Evolutionary conservation across 2,113 vertebrate species (phyloP).

Genomic region (Cairina moschata): DNA sequence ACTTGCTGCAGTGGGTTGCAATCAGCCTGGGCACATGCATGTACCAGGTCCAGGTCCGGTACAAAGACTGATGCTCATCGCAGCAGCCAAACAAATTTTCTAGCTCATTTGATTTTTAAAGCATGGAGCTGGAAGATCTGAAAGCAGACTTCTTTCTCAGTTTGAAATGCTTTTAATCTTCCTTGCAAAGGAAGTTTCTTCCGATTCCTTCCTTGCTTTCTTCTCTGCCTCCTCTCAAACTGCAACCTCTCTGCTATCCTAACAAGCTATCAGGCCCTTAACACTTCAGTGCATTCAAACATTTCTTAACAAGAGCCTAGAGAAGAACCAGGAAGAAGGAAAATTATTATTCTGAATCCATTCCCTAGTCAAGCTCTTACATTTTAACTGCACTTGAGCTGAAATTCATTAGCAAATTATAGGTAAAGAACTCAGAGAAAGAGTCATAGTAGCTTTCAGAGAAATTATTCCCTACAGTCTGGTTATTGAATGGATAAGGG

Average conservation of each 20-base stretch:
- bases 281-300: not conserved
- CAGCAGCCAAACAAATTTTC: constrained; percentile 56
- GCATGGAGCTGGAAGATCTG: constrained; percentile 25
- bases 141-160: constrained; percentile 23
- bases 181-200: constrained; percentile 26
- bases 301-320: constrained; percentile 29
- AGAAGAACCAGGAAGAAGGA: constrained; percentile 24
- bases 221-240: not conserved
- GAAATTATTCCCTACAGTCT: constrained; percentile 6
- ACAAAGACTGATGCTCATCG: not conserved
- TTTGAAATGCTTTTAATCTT: constrained; percentile 47
- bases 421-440: not conserved
- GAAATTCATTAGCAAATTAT: constrained; percentile 54
- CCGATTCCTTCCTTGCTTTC: constrained; percentile 12
- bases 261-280: constrained; percentile 42
- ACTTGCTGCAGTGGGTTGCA: not conserved
- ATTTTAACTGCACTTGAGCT: constrained; percentile 25
- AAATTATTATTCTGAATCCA: constrained; percentile 43
- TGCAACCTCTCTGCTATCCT: constrained; percentile 28
- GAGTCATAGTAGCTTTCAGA: not conserved
- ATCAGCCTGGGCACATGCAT: not conserved
- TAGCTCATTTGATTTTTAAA: constrained; percentile 51
- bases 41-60: not conserved
- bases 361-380: constrained; percentile 1
- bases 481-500: not conserved